These are phyloP conservation scores for Remorina albescens DNA, from an alignment of 2,797 vertebrate species.

Conservation along the genomic window DNA sequence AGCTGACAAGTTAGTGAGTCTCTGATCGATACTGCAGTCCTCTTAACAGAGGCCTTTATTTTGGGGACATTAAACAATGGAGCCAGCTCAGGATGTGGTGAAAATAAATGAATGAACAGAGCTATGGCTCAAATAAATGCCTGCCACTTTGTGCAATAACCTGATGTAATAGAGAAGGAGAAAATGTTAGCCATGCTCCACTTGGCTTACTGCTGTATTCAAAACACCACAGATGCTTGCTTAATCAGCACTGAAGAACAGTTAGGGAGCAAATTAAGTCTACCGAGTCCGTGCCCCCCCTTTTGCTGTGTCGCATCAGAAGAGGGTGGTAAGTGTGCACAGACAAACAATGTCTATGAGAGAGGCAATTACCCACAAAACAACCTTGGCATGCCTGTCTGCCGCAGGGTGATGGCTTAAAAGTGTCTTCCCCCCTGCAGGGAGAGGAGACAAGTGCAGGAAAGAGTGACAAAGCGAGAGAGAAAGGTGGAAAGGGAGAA, in stretches of 20 bases:
- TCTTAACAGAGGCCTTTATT: constrained; percentile 62
- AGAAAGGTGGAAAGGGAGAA: constrained; percentile 72
- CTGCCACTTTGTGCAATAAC: constrained; percentile 72
- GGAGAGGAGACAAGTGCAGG: constrained; percentile 71
- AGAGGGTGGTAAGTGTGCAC: constrained; percentile 64
- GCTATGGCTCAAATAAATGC: constrained; percentile 53
- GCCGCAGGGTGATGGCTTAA: constrained; percentile 80
- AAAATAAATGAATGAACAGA: constrained; percentile 56
- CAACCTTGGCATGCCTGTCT: constrained; percentile 83
- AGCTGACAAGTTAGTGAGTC: constrained; percentile 67
- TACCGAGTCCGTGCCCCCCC: constrained; percentile 74
- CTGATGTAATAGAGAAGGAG: constrained; percentile 61
- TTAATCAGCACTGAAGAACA: constrained; percentile 81
- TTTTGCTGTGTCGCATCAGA: constrained; percentile 70
- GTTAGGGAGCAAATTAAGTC: constrained; percentile 82
- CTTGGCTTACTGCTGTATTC: constrained; percentile 77
- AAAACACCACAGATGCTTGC: constrained; percentile 78
- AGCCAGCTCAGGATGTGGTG: constrained; percentile 22
- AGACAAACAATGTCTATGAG: constrained; percentile 76
- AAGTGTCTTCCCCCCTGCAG: constrained; percentile 76
- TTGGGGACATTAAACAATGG: constrained; percentile 66
- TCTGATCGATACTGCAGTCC: constrained; percentile 67
- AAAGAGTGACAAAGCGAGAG: constrained; percentile 77
- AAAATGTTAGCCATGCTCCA: constrained; percentile 71
- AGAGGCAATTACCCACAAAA: constrained; percentile 87